phyloP scores from a whole-genome alignment of 1,140 invertebrate genomes.

The Nasonia longicornis region DNA sequence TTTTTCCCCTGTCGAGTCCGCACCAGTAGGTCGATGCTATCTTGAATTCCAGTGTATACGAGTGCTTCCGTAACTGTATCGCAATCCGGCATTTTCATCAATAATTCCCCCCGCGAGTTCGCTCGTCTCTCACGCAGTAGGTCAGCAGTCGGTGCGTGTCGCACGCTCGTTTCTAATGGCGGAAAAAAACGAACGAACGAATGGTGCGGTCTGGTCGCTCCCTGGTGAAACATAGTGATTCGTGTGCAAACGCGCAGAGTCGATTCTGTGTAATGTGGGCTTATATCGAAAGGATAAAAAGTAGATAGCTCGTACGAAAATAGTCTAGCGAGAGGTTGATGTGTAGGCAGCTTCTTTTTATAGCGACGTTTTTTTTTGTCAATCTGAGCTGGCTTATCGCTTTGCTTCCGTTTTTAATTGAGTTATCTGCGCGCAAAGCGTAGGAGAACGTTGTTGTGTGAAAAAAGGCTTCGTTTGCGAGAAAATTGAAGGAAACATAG shows the following conservation, averaged over 20 bases:
- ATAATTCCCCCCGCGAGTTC: background rate
- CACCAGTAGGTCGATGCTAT: background rate
- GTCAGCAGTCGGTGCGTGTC: conserved; percentile 4
- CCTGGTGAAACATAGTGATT: too few species aligned
- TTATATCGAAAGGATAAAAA: too few species aligned
- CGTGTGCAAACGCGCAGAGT: background rate
- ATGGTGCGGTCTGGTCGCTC: background rate
- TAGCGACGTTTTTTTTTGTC: too few species aligned
- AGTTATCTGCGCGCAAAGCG: too few species aligned
- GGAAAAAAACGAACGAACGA: background rate
- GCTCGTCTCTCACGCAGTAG: background rate
- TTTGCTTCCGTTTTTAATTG: too few species aligned
- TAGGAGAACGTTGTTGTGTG: too few species aligned
- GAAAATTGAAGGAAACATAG: too few species aligned
- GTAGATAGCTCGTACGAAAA: too few species aligned
- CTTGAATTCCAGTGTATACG: background rate
- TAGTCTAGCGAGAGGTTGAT: too few species aligned
- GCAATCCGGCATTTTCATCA: conserved; percentile 13
- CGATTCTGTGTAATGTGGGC: background rate
- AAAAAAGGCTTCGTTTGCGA: too few species aligned
- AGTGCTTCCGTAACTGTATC: conserved; percentile 4
- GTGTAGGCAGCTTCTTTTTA: too few species aligned
- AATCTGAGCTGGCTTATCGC: too few species aligned
- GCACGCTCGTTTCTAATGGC: conserved; percentile 3
- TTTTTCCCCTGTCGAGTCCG: background rate